Percentiles rank a stretch among this genome's conserved stretches.
These are phyloP conservation scores for Teleiodes luculella DNA, from an alignment of 2,888 invertebrate genomes.

Conservation along the genomic window DNA sequence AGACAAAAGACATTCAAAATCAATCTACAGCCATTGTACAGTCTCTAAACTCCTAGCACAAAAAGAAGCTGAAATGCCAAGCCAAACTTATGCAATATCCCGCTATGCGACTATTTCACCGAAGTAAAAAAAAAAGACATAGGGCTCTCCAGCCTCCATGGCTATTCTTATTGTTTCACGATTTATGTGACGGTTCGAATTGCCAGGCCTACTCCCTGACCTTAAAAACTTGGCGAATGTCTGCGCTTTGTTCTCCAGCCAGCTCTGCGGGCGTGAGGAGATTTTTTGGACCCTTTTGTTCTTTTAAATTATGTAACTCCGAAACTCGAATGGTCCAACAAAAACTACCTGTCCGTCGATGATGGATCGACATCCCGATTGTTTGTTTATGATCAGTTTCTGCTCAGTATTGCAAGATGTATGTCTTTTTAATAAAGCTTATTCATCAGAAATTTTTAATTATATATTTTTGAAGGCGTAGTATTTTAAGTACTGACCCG, in stretches of 20 bases:
- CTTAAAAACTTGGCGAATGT: conserved; percentile 56
- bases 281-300: conserved; percentile 67
- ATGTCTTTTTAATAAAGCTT: too few species aligned
- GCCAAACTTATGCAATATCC: conserved; percentile 50
- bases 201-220: conserved; percentile 52
- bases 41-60: conserved; percentile 4
- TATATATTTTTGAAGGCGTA: too few species aligned
- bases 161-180: conserved; percentile 65
- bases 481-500: too few species aligned
- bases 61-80: conserved; percentile 34
- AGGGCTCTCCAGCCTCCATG: conserved; percentile 44
- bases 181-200: conserved; percentile 72
- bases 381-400: conserved; percentile 18
- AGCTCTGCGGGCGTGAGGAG: conserved; percentile 53
- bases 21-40: not conserved
- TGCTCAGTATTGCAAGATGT: too few species aligned
- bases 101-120: conserved; percentile 47
- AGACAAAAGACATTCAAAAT: conserved; percentile 7
- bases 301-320: conserved; percentile 64
- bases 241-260: conserved; percentile 56
- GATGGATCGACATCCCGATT: conserved; percentile 49
- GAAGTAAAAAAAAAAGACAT: conserved; percentile 41
- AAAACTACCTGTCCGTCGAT: conserved; percentile 44
- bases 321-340: conserved; percentile 47
- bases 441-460: too few species aligned